Evolutionary conservation across 2,797 vertebrate species (phyloP).

Genomic region (Tinamus major): DNA sequence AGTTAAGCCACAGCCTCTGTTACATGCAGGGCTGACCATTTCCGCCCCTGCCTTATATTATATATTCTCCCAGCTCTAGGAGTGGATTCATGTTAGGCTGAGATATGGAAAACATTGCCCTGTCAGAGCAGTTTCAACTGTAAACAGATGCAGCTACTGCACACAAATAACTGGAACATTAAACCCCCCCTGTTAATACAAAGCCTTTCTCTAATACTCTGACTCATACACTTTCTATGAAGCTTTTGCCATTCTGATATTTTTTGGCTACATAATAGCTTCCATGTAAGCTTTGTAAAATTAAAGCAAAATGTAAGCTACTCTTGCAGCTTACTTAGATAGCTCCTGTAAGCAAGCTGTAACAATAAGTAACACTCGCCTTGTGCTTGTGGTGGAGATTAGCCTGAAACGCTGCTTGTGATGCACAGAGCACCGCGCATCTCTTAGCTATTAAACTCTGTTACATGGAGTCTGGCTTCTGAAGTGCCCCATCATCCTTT

Average conservation of each 20-base stretch:
- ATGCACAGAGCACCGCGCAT: neutral
- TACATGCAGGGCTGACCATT: neutral
- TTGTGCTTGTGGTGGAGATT: neutral
- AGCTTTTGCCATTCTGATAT: neutral
- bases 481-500: neutral
- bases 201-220: neutral
- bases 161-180: neutral
- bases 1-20: neutral
- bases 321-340: neutral
- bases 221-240: neutral
- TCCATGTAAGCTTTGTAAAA: neutral
- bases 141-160: neutral
- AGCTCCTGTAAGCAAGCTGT: neutral
- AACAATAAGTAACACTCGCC: neutral
- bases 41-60: neutral
- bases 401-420: neutral
- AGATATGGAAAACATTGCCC: constrained; percentile 7
- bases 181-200: neutral
- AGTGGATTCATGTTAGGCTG: neutral
- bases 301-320: neutral
- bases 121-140: neutral
- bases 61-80: neutral
- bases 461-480: neutral
- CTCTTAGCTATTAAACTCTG: neutral
- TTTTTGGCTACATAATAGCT: neutral